Conservation (phyloP, 2,888 invertebrate species). For the Dermolepida albohirtum region DNA sequence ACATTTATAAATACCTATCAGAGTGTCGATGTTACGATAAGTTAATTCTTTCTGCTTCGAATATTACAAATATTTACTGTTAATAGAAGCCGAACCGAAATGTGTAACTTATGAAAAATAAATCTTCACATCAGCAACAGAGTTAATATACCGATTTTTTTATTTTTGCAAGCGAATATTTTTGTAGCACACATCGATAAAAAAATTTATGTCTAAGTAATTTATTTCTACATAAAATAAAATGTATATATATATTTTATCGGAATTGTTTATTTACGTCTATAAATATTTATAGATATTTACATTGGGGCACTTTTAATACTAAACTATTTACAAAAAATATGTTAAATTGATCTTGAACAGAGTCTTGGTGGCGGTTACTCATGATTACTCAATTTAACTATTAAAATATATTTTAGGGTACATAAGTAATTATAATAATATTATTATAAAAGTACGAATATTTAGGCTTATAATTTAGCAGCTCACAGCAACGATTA, state of each 20-base stretch:
- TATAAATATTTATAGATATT: constrained; percentile 30
- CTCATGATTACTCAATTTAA: too few species aligned
- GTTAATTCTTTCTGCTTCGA: constrained; percentile 20
- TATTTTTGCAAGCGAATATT: constrained; percentile 9
- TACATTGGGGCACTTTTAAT: constrained; percentile 24
- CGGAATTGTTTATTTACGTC: constrained; percentile 25
- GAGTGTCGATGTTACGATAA: constrained; percentile 24
- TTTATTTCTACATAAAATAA: constrained; percentile 27
- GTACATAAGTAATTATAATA: too few species aligned
- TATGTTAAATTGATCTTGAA: constrained; percentile 30
- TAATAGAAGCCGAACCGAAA: constrained; percentile 27
- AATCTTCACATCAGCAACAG: constrained; percentile 15
- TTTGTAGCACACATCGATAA: constrained; percentile 16
- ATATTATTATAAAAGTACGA: too few species aligned
- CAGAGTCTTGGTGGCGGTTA: constrained; percentile 16
- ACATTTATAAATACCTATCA: constrained; percentile 28
- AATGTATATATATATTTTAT: constrained; percentile 22
- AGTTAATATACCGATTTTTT: constrained; percentile 29
- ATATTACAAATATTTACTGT: constrained; percentile 29
- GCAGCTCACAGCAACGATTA: too few species aligned
- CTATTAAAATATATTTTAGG: constrained; percentile 29
- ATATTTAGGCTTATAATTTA: too few species aligned
- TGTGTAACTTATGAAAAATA: constrained; percentile 25
- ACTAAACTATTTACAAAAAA: constrained; percentile 33
- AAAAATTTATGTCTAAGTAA: constrained; percentile 12